A percentile compares a stretch with the other conserved stretches of the same genome.
Conservation (phyloP, 2,113 vertebrate species). For the Puntigrus tetrazona region DNA sequence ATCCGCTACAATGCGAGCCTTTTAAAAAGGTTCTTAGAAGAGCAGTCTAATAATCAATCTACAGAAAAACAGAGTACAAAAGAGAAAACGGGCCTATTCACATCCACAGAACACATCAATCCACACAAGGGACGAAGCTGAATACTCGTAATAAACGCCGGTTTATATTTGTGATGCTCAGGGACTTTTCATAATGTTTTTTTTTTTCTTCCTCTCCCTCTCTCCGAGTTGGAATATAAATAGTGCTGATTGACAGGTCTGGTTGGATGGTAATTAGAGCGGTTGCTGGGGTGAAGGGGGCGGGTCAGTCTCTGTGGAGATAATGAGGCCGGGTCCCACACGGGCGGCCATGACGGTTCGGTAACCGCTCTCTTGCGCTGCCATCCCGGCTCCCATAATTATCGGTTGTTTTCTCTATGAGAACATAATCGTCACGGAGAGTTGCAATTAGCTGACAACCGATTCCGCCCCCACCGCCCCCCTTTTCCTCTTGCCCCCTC, state of each 20-base stretch:
- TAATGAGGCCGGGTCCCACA: conserved; percentile 67
- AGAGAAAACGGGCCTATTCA: conserved; percentile 6
- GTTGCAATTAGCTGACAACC: conserved; percentile 72
- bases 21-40: neutral
- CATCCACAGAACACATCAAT: neutral
- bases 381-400: conserved; percentile 70
- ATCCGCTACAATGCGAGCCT: neutral
- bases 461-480: conserved; percentile 34
- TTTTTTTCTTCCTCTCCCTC: conserved; percentile 1
- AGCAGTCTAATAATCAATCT: conserved; percentile 19
- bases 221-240: conserved; percentile 52
- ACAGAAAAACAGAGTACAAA: conserved; percentile 7
- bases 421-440: conserved; percentile 77
- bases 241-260: conserved; percentile 57
- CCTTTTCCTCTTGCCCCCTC: neutral
- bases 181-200: conserved; percentile 26
- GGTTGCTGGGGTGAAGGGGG: conserved; percentile 56
- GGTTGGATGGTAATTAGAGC: conserved; percentile 57
- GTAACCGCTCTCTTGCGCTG: conserved; percentile 61
- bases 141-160: conserved; percentile 7
- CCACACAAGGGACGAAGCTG: neutral
- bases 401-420: conserved; percentile 75
- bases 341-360: conserved; percentile 57
- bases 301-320: conserved; percentile 61
- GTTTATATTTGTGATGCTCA: neutral